These are phyloP conservation scores for Hemicrepidius hirtus DNA, from an alignment of 2,888 invertebrate species.

Conservation along the genomic window DNA sequence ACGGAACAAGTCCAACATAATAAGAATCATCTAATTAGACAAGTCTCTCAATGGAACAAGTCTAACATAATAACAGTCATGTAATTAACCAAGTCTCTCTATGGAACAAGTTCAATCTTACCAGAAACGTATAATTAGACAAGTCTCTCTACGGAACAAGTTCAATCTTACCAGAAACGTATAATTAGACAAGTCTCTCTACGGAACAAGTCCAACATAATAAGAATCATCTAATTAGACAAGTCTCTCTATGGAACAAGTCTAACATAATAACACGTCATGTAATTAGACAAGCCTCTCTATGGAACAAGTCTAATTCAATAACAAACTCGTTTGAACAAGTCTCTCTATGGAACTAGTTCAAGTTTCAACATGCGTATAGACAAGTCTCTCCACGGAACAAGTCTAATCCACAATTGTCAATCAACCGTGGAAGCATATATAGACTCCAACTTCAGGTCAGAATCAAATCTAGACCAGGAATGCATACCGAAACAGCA, in stretches of 20 bases:
- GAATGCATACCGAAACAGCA: neutral
- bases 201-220: no score
- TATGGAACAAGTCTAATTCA: no score
- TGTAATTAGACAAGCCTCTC: no score
- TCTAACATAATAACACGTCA: no score
- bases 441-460: neutral
- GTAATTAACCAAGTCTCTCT: neutral
- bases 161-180: no score
- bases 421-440: neutral
- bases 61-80: neutral
- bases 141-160: neutral
- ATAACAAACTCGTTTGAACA: no score
- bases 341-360: no score
- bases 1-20: neutral
- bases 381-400: no score
- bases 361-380: no score
- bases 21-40: neutral
- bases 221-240: no score
- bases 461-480: slow-evolving; percentile 2
- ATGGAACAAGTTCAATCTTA: neutral
- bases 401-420: neutral
- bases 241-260: no score
- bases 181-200: neutral
- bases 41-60: neutral
- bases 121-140: neutral